Conservation (phyloP, 2,797 vertebrate species). For the Menidia menidia region DNA sequence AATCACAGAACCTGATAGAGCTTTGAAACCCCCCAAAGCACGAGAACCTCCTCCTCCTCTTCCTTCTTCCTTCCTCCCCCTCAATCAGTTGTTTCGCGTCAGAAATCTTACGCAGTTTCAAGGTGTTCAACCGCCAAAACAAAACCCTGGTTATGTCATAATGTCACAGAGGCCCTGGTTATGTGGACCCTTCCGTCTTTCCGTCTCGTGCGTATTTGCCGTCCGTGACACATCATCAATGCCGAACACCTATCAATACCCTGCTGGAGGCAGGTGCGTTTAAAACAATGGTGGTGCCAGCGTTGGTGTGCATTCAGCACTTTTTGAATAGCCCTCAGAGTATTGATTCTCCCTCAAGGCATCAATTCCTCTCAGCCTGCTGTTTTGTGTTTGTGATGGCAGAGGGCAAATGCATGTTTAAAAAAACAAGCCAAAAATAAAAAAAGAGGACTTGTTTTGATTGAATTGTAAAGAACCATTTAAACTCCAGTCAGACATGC, state of each 20-base stretch:
- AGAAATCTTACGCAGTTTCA: no score
- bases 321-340: slow-evolving; percentile 70
- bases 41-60: slow-evolving; percentile 28
- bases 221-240: slow-evolving; percentile 65
- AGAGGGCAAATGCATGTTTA: slow-evolving; percentile 39
- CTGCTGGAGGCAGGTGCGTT: slow-evolving; percentile 59
- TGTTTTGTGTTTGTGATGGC: slow-evolving; percentile 55
- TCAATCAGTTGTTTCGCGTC: not conserved
- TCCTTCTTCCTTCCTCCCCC: not conserved
- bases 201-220: slow-evolving; percentile 49
- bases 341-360: slow-evolving; percentile 74
- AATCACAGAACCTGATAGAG: slow-evolving; percentile 44
- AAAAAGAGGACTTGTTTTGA: slow-evolving; percentile 9
- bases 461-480: slow-evolving; percentile 26
- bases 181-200: slow-evolving; percentile 57
- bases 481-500: slow-evolving; percentile 35
- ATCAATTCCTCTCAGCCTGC: slow-evolving; percentile 57
- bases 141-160: slow-evolving; percentile 39
- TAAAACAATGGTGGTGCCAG: slow-evolving; percentile 62
- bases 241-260: slow-evolving; percentile 65
- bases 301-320: slow-evolving; percentile 72
- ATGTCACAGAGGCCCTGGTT: slow-evolving; percentile 32
- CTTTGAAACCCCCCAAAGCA: slow-evolving; percentile 48
- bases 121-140: slow-evolving; percentile 28
- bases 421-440: slow-evolving; percentile 18